phyloP scores from a whole-genome alignment of 2,113 vertebrate genomes.

The Condylura cristata region DNA sequence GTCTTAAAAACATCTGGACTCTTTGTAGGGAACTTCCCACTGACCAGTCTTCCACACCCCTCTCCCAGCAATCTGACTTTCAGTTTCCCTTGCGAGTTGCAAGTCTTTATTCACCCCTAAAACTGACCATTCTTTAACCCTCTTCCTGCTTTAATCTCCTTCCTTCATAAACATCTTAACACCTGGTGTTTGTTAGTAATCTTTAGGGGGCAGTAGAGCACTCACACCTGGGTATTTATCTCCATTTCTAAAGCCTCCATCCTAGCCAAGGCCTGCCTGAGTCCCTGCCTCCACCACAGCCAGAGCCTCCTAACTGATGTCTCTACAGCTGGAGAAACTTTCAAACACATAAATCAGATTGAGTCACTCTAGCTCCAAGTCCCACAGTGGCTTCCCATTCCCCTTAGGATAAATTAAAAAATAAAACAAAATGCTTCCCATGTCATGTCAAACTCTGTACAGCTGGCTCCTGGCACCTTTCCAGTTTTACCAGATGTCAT shows the following conservation, averaged over 20 bases:
- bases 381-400: background rate
- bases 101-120: background rate
- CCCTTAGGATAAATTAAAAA: background rate
- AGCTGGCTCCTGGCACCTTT: background rate
- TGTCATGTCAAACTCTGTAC: background rate
- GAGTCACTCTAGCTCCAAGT: background rate
- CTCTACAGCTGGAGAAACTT: background rate
- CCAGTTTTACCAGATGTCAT: background rate
- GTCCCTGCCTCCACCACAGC: background rate
- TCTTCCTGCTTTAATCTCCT: background rate
- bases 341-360: background rate
- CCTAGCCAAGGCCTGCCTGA: background rate
- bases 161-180: background rate
- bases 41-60: background rate
- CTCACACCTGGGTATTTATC: background rate
- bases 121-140: fast-evolving
- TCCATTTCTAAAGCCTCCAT: background rate
- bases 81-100: background rate
- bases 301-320: background rate
- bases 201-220: background rate
- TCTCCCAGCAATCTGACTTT: background rate
- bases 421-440: background rate
- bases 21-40: background rate
- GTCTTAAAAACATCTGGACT: too few relatives aligned
- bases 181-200: background rate